These are phyloP conservation scores for Polypterus bichir DNA, from an alignment of 2,113 vertebrate genomes.

Conservation along the genomic window DNA sequence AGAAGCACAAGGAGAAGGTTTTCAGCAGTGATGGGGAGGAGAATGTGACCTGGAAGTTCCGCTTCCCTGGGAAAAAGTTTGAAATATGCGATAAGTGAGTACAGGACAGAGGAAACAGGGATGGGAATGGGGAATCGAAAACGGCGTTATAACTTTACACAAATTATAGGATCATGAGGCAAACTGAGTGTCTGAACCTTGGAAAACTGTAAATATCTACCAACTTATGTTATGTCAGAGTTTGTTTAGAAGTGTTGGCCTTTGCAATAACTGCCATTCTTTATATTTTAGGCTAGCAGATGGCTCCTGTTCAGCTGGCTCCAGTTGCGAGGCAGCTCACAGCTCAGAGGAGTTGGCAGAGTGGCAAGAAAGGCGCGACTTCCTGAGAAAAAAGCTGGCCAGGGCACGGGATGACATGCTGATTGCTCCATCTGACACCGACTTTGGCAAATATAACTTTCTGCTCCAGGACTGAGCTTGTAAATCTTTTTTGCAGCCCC, in stretches of 20 bases:
- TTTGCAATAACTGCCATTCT: not conserved
- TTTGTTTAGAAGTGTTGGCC: not conserved
- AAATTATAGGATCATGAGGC: too few species aligned
- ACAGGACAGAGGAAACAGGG: not conserved
- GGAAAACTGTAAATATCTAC: too few species aligned
- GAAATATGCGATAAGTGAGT: conserved; percentile 43
- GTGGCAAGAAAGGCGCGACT: conserved; percentile 72
- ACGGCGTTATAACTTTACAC: too few species aligned
- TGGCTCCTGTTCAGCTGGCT: conserved; percentile 59
- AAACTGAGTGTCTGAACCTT: too few species aligned
- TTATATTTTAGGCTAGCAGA: conserved; percentile 25
- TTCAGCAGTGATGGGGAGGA: conserved; percentile 72
- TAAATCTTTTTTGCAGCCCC: too few species aligned
- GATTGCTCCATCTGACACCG: conserved; percentile 65
- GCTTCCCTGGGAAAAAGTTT: conserved; percentile 77
- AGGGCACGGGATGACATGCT: conserved; percentile 84
- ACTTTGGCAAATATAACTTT: conserved; percentile 95
- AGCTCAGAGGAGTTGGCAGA: conserved; percentile 76
- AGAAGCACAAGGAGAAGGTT: conserved; percentile 90
- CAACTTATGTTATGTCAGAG: not conserved
- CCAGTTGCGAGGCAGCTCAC: conserved; percentile 79
- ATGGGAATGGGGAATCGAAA: not conserved
- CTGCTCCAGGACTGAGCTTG: conserved; percentile 54
- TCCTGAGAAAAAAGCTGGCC: conserved; percentile 73
- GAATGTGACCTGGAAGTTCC: conserved; percentile 69